Evolutionary conservation across 2,797 vertebrate genomes (phyloP).

Genomic region (Falco columbarius): DNA sequence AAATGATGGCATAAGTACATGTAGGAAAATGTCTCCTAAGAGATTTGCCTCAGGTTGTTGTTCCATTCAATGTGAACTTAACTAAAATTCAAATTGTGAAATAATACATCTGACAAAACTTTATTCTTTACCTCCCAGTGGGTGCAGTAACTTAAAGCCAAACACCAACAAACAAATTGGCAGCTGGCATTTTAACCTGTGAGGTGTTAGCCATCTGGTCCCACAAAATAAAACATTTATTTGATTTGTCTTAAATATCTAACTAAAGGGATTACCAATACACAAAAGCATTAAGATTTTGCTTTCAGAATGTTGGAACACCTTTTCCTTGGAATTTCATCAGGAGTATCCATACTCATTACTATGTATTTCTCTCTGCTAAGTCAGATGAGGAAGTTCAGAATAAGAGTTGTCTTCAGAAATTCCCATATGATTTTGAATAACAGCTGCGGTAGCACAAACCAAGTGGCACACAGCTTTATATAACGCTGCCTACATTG

Average conservation of each 20-base stretch:
- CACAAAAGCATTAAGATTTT: background rate
- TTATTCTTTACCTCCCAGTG: constrained; percentile 43
- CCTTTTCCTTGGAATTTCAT: constrained; percentile 16
- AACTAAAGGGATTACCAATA: background rate
- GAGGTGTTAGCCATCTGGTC: constrained; percentile 51
- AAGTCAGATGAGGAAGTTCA: constrained; percentile 1
- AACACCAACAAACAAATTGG: constrained; percentile 57
- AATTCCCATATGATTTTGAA: constrained; percentile 32
- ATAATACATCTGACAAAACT: constrained; percentile 14
- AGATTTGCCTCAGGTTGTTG: background rate
- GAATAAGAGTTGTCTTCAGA: constrained; percentile 11
- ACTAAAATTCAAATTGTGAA: constrained; percentile 1
- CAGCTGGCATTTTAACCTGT: constrained; percentile 46
- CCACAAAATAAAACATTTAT: constrained; percentile 64
- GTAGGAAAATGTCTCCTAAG: background rate
- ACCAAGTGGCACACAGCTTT: constrained; percentile 29
- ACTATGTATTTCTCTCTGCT: background rate
- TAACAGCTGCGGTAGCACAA: constrained; percentile 18
- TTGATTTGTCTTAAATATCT: constrained; percentile 8
- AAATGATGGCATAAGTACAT: background rate
- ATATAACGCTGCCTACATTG: background rate
- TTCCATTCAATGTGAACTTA: background rate
- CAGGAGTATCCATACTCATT: background rate
- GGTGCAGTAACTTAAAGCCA: background rate
- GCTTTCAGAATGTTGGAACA: background rate